Base-by-base conservation (phyloP, 2,888 invertebrate genomes). In the Drosophila pullipes region DNA sequence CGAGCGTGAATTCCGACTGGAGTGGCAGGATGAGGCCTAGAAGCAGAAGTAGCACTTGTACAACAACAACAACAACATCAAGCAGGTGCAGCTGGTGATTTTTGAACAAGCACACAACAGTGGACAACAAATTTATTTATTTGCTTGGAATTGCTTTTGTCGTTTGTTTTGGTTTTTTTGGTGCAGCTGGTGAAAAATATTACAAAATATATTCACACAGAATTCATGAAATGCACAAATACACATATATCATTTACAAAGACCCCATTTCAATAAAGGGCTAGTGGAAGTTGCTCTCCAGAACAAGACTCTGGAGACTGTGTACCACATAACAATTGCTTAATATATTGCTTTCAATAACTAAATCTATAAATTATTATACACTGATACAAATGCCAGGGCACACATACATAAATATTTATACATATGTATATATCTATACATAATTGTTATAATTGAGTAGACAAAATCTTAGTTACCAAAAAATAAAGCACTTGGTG, bases 1-100 rank as follows among this genome's bases (percentile, higher is more conserved):
- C 44, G 92, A 92, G 71, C 85, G 91, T 1, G 91, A 92, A 18
- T 92, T 90, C 72, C 83, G 90, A 39, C 79, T 92, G 44, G 87
- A 83, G 30, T 92, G 92, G 92, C 80, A 89, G 78, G 88, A 92
- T 7, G 84, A 85, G 54, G 75, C 75, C 70, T 90, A 89, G 66
- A 16, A 59, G 22, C 18, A 41, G 31, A 18, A 57, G 13, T 39
- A 30, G 11, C 10, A 10, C 3, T 28, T 28, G n/a, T 30, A n/a
- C 52, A 30, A 47, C 22, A 22, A 41, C 5, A n/a, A 41, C 6
- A n/a, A n/a, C n/a, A 22, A 54, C 55, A 18, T 28, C 2, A 57
- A 53, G 41, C 10, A 31, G 25, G 16, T 35, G 25, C 18, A 37
- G 11, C 13, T 33, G 35, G 4, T 33, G 35, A 44, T 60, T 68